phyloP scores from a whole-genome alignment of 2,797 vertebrate genomes.

The Poeciliopsis paucimaculata region DNA sequence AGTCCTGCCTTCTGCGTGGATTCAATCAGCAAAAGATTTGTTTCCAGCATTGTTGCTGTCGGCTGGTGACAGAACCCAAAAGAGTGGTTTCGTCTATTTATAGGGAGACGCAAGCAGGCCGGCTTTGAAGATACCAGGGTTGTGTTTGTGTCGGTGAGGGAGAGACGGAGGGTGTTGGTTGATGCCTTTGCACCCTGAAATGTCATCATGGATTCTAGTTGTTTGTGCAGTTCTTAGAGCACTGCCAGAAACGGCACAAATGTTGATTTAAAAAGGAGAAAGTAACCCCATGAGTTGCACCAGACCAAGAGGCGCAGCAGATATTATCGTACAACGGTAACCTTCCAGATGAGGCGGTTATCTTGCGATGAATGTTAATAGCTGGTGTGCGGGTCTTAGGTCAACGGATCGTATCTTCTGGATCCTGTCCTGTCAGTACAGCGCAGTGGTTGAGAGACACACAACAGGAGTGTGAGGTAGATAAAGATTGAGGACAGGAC shows the following conservation, averaged over 20 bases:
- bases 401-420: conserved; percentile 18
- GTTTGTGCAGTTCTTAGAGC: background rate
- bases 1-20: conserved; percentile 13
- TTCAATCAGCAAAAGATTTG: conserved; percentile 73
- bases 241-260: background rate
- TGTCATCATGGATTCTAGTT: background rate
- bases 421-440: conserved; percentile 27
- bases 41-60: conserved; percentile 78
- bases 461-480: conserved; percentile 6
- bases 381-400: conserved; percentile 22
- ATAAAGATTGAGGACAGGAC: conserved; percentile 9
- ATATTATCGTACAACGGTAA: conserved; percentile 6
- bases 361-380: conserved; percentile 41
- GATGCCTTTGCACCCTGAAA: background rate
- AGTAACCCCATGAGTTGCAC: background rate
- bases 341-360: conserved; percentile 33
- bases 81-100: conserved; percentile 65
- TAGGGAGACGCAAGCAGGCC: conserved; percentile 52
- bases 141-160: background rate
- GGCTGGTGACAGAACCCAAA: conserved; percentile 68
- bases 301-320: conserved; percentile 17
- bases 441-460: conserved; percentile 31
- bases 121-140: conserved; percentile 48
- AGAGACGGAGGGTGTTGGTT: background rate
- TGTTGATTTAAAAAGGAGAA: background rate